Percentiles rank a stretch among this genome's conserved stretches.
phyloP scores from a whole-genome alignment of 2,113 vertebrate species.

The Talpa occidentalis region DNA sequence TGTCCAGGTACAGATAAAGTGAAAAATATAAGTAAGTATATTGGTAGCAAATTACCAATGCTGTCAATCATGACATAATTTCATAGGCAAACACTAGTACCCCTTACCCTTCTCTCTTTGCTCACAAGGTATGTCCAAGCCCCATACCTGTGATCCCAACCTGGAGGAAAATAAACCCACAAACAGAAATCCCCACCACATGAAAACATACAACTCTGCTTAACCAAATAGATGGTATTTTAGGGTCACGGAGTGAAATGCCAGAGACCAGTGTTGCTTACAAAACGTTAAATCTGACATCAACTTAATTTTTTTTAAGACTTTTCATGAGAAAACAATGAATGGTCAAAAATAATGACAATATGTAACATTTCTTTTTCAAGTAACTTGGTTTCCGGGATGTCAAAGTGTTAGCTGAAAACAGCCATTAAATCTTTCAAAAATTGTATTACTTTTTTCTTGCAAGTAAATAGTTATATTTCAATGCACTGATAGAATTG shows the following conservation, averaged over 20 bases:
- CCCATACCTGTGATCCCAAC: not conserved
- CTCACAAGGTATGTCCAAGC: not conserved
- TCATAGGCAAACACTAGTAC: not conserved
- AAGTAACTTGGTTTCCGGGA: too few species aligned
- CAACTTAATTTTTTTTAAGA: not conserved
- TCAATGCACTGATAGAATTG: too few species aligned
- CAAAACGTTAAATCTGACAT: not conserved
- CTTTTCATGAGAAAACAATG: too few species aligned
- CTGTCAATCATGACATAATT: not conserved
- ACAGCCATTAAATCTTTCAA: too few species aligned
- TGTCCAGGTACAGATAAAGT: not conserved
- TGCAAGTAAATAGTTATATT: too few species aligned
- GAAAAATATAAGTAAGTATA: not conserved
- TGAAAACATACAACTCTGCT: not conserved
- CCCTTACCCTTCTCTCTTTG: not conserved
- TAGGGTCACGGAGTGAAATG: slow-evolving; percentile 15
- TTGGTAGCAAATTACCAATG: not conserved
- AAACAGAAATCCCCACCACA: not conserved
- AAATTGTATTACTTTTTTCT: too few species aligned
- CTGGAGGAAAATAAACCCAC: not conserved
- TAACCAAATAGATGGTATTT: slow-evolving; percentile 45
- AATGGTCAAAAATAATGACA: too few species aligned
- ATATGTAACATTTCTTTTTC: too few species aligned
- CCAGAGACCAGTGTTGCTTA: slow-evolving; percentile 8
- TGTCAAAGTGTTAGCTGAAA: too few species aligned